A percentile compares a stretch with the other conserved stretches of the same genome.
These are phyloP conservation scores for Anastrepha obliqua DNA, from an alignment of 1,140 invertebrate species.

Conservation along the genomic window DNA sequence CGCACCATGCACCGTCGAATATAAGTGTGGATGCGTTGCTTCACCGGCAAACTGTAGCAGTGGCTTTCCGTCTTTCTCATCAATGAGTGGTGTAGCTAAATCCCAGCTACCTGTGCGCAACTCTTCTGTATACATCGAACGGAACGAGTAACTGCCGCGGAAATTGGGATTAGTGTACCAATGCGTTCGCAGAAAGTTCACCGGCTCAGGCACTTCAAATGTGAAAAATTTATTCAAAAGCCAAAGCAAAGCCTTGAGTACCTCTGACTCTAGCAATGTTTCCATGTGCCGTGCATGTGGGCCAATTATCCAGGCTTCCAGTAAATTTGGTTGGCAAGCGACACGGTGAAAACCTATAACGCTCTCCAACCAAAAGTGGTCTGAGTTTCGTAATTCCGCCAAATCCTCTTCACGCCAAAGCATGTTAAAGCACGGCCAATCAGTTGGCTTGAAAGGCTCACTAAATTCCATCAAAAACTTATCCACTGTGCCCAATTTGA, in stretches of 20 bases:
- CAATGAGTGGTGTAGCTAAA: slow-evolving; percentile 5
- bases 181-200: slow-evolving; percentile 63
- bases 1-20: slow-evolving; percentile 88
- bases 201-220: slow-evolving; percentile 57
- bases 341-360: slow-evolving; percentile 80
- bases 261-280: slow-evolving; percentile 72
- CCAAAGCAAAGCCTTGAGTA: slow-evolving; percentile 72
- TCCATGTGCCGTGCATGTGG: slow-evolving; percentile 76
- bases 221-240: slow-evolving; percentile 72
- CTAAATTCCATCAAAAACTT: slow-evolving; percentile 85
- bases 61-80: slow-evolving; percentile 32
- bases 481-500: slow-evolving; percentile 82
- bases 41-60: slow-evolving; percentile 82
- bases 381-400: slow-evolving; percentile 75
- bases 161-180: slow-evolving; percentile 82
- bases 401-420: slow-evolving; percentile 78
- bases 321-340: slow-evolving; percentile 79
- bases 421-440: slow-evolving; percentile 74
- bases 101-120: neutral
- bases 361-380: slow-evolving; percentile 77
- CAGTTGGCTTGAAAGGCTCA: slow-evolving; percentile 79
- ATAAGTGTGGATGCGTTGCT: slow-evolving; percentile 80
- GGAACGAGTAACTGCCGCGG: slow-evolving; percentile 82
- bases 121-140: slow-evolving; percentile 74
- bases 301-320: slow-evolving; percentile 79